Evolutionary conservation across 2,888 invertebrate species (phyloP), one percentile per base, ranked within the genome.

Genomic region (Microctonus aethiopoides): DNA sequence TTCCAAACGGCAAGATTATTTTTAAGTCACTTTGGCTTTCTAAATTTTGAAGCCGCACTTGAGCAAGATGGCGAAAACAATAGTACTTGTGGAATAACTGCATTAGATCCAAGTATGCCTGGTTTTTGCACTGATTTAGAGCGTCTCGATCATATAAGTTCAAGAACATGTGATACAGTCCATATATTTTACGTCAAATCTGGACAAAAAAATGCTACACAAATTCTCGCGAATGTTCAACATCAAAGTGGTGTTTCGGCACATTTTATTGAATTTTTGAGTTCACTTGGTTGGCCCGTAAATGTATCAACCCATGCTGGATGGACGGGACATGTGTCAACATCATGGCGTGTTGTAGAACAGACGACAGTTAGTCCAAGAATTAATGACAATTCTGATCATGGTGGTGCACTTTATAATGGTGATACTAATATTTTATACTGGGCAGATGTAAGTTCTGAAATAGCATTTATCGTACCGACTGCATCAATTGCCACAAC

Each of bases 1-100:
- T 98, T 98, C 84, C 97, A 98, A 88, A 97, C 98, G 0, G 96
- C 98, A 1, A 90, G 99, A 62, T 88, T 99, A 29, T 97, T 99
- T 85, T 88, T 99, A 20, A 97, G 98, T 2, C 97, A 99, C 87
- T 97, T 99, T 86, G 99, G 99, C 0, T 94, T 98, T 80, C 88
- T 99, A 20, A 85, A 84, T 75, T 77, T 85, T 54, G 86, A 85
- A 34, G 88, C 89, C 7, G 81, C 88, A 41, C 88, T 88, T 67
- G 80, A 80, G 11, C 82, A 82, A 16, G 73, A 79, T 22, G 79
- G 77, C 13, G 81, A 81, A 0, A 77, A 80, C 46, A 78, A 79
- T 4, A 76, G 77, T 24, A 77, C 73, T 20, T 89, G 91, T 16
- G 91, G 92, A 0, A 88, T 96, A 61, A 90, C 91, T 11, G 92